Evolutionary conservation across 2,797 vertebrate species (phyloP), one percentile per base, ranked within the genome.

Genomic region (Sebastes glaucus): DNA sequence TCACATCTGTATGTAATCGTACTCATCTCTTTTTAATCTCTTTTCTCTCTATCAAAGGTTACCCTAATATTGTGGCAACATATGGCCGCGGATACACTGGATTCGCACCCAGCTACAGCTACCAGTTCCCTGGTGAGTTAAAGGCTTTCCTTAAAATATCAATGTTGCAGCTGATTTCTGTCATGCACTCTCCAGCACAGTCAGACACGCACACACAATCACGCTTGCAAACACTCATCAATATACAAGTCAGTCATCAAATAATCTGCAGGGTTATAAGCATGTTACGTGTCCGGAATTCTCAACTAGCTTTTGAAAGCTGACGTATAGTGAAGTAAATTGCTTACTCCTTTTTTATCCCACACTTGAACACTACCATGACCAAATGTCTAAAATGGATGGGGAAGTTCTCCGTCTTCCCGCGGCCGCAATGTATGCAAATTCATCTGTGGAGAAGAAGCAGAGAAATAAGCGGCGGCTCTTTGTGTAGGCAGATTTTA

Each of bases 51-150:
- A 20, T 82, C 73, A 87, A 94, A 99, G 98, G 98, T 96, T 99
- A 99, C 93, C 98, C 98, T 59, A 99, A 99, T 95, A 99, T 99
- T 87, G 98, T 99, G 91, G 98, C 98, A 65, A 99, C 98, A 1
- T 99, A 99, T 30, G 98, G 98, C 90, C 96, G 98, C 70, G 98
- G 98, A 95, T 99, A 99, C 92, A 97, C 98, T 78, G 98, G 98
- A 96, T 99, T 99, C 86, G 97, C 98, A 93, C 98, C 98, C 60
- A 99, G 98, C 95, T 99, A 99, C 94, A 99, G 98, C 94, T 99
- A 99, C 94, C 98, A 99, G 93, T 99, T 99, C 94, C 98, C 98
- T 94, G 98, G 98, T 99, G 95, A 81, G 98, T 97, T 63, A 70
- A 79, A 91, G 73, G 59, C 85, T 89, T 87, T 52, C 77, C 42